Evolutionary conservation across 2,888 invertebrate species (phyloP).

Genomic region (Scaptomyza polygonia): DNA sequence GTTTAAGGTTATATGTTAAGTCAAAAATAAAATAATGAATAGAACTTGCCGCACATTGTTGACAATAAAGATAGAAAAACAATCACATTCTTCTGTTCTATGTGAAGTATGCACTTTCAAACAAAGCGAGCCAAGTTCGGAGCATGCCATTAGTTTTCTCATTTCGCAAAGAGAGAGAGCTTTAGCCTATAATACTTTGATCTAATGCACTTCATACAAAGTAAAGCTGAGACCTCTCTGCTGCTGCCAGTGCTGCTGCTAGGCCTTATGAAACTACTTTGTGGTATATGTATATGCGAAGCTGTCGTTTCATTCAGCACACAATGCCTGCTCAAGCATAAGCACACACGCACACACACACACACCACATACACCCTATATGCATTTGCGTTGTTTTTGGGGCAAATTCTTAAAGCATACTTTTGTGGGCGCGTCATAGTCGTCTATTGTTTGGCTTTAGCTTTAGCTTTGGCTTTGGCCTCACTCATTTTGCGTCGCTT

Average conservation of each 20-base stretch:
- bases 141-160: constrained; percentile 3
- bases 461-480: constrained; percentile 39
- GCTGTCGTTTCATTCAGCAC: constrained; percentile 47
- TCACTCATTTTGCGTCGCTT: constrained; percentile 39
- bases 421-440: constrained; percentile 55
- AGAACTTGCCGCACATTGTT: background rate
- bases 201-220: constrained; percentile 26
- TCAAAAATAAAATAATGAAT: constrained; percentile 1
- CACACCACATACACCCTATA: constrained; percentile 7
- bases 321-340: constrained; percentile 43
- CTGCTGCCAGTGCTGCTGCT: background rate
- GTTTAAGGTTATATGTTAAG: background rate
- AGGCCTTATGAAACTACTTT: constrained; percentile 6
- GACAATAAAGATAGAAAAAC: background rate
- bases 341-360: constrained; percentile 15
- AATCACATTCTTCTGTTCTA: background rate
- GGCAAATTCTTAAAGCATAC: constrained; percentile 69
- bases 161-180: constrained; percentile 9
- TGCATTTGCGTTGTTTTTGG: constrained; percentile 20
- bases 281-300: constrained; percentile 7
- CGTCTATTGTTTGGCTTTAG: constrained; percentile 55
- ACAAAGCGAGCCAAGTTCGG: background rate
- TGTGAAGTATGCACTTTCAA: background rate
- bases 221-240: constrained; percentile 16
- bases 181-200: constrained; percentile 30